These are phyloP conservation scores for Psittacula derbiana DNA, from an alignment of 2,797 vertebrate species.

Conservation along the genomic window DNA sequence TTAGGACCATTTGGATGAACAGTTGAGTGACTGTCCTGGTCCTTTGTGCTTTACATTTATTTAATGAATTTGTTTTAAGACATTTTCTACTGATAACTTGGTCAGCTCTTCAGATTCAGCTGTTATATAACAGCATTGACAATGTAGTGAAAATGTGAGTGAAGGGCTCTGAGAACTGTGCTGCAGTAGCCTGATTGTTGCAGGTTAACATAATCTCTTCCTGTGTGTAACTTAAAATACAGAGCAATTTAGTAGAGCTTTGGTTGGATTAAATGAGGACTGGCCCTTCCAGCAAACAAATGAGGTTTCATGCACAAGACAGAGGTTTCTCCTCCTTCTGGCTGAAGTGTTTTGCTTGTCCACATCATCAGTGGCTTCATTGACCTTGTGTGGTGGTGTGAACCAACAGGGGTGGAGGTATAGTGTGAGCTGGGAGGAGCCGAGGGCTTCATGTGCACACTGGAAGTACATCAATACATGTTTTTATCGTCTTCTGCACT, in stretches of 20 bases:
- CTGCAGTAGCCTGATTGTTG: neutral
- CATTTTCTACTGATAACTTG: neutral
- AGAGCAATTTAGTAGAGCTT: neutral
- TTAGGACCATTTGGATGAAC: too few species aligned
- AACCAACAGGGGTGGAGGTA: neutral
- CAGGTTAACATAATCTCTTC: neutral
- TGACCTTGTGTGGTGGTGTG: neutral
- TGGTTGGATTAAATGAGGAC: neutral
- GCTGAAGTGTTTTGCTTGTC: neutral
- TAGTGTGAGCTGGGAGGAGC: neutral
- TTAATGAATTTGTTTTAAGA: neutral
- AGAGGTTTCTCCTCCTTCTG: neutral
- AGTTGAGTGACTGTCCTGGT: too few species aligned
- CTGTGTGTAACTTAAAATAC: neutral
- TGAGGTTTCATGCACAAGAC: neutral
- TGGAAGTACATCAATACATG: neutral
- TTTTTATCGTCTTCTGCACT: neutral
- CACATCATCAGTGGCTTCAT: neutral
- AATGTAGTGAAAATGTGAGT: neutral
- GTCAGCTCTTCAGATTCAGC: neutral
- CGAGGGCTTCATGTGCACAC: neutral
- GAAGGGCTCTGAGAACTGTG: neutral
- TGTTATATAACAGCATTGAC: neutral
- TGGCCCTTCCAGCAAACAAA: neutral
- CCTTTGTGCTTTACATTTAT: too few species aligned